Conservation (phyloP, 2,888 invertebrate genomes). For the Synergus laeviventris region DNA sequence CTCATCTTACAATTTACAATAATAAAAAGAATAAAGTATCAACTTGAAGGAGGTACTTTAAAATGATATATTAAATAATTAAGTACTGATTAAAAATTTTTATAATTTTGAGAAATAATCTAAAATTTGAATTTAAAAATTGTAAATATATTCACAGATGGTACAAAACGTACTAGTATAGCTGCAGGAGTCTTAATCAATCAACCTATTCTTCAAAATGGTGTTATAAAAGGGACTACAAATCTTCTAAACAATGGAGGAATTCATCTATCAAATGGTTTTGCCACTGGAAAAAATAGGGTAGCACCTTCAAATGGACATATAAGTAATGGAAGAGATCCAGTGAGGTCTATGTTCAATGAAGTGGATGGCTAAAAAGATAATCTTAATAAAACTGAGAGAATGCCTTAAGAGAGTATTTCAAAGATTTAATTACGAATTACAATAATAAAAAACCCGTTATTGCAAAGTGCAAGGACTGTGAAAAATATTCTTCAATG, state of each 20-base stretch:
- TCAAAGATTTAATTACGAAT: neutral
- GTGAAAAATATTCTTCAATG: neutral
- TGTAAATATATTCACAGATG: constrained; percentile 32
- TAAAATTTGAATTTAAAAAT: neutral
- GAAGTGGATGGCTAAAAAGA: constrained; percentile 75
- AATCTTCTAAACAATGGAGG: constrained; percentile 68
- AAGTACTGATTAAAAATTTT: too few relatives aligned
- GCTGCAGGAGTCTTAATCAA: constrained; percentile 29
- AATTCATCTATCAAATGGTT: constrained; percentile 66
- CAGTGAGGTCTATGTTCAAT: constrained; percentile 74
- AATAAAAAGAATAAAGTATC: too few relatives aligned
- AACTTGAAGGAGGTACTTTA: too few relatives aligned
- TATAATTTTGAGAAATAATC: neutral
- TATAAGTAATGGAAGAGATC: constrained; percentile 59
- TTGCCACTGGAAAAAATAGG: constrained; percentile 60
- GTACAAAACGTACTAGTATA: constrained; percentile 41
- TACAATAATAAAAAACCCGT: neutral
- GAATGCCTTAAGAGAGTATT: neutral
- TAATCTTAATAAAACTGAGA: constrained; percentile 59
- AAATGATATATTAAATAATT: too few relatives aligned
- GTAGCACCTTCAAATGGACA: constrained; percentile 62
- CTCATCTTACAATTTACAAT: too few relatives aligned
- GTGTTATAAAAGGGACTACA: constrained; percentile 60
- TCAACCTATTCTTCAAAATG: constrained; percentile 13
- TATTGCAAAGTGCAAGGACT: neutral